A percentile compares a stretch with the other conserved stretches of the same genome.
phyloP scores from a whole-genome alignment of 2,888 invertebrate species.

The Lissonota sp. region DNA sequence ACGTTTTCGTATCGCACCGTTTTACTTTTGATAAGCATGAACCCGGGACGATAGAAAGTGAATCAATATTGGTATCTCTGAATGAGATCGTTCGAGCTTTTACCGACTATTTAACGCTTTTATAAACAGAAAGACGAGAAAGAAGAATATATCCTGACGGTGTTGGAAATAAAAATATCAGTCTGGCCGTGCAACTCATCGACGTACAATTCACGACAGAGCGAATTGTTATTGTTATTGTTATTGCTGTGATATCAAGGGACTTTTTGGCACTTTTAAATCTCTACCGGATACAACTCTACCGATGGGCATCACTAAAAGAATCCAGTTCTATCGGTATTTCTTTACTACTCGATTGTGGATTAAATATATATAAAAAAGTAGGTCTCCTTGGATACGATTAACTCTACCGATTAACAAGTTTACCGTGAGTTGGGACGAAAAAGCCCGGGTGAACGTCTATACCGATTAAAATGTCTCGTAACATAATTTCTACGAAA shows the following conservation, averaged over 20 bases:
- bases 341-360: too few species aligned
- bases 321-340: too few species aligned
- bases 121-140: neutral
- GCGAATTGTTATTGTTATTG: neutral
- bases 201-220: neutral
- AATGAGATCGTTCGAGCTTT: slow-evolving; percentile 25
- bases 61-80: slow-evolving; percentile 17
- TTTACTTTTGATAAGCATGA: neutral
- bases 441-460: too few species aligned
- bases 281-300: neutral
- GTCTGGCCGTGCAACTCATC: slow-evolving; percentile 13
- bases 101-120: neutral
- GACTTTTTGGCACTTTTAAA: too few species aligned
- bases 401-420: too few species aligned
- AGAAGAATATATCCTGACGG: neutral
- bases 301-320: too few species aligned
- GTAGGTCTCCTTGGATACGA: too few species aligned
- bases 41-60: neutral
- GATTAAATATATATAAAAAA: too few species aligned
- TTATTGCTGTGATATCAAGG: neutral
- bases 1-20: slow-evolving; percentile 9
- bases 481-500: too few species aligned
- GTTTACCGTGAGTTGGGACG: too few species aligned
- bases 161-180: slow-evolving; percentile 21
- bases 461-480: too few species aligned